Evolutionary conservation across 2,797 vertebrate species (phyloP), one percentile per base, ranked within the genome.

Genomic region (Arvicola amphibius): DNA sequence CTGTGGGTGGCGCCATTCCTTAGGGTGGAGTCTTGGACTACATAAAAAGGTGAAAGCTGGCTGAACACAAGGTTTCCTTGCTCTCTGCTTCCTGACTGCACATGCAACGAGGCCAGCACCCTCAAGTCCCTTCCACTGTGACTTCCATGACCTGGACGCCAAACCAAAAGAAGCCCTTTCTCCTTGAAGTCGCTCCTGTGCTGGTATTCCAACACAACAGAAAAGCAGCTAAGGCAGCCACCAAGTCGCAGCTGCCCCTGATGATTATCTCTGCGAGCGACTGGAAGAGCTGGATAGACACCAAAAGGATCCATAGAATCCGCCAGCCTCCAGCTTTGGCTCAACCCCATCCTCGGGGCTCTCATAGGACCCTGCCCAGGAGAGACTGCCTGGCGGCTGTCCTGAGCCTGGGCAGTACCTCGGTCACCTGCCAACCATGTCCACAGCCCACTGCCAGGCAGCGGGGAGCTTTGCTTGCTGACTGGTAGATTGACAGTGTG

Each of bases 391-490:
- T 77, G 87, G 37, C 37, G 43, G 46, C 46, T 69, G 6, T 69
- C 59, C 84, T 17, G 43, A 51, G 51, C 78, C 59, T 0, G 32
- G 53, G 11, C n/a, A 37, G 21, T 67, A 16, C 48, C 23, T 14
- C 29, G 0, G 10, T 29, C 56, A 13, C 59, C 37, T 32, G 65
- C 71, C 37, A 3, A 34, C 37, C 56, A 67, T 34, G 76, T 77
- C 80, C 65, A 63, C 71, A 43, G 88, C 51, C 94, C 25, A 2
- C 51, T 67, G 71, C 69, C n/a, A 77, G 51, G 77, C 61, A 37
- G 46, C 88, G 1, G 0, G 46, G 19, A 97, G 90, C 14, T 69
- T 87, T 87, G 59, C 78, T 81, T 96, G 92, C 93, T 80, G 63
- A 80, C 81, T 79, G 46, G 51, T 65, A 89, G 77, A 2, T 91